phyloP scores from a whole-genome alignment of 1,140 invertebrate genomes.

The Drosophila novamexicana region DNA sequence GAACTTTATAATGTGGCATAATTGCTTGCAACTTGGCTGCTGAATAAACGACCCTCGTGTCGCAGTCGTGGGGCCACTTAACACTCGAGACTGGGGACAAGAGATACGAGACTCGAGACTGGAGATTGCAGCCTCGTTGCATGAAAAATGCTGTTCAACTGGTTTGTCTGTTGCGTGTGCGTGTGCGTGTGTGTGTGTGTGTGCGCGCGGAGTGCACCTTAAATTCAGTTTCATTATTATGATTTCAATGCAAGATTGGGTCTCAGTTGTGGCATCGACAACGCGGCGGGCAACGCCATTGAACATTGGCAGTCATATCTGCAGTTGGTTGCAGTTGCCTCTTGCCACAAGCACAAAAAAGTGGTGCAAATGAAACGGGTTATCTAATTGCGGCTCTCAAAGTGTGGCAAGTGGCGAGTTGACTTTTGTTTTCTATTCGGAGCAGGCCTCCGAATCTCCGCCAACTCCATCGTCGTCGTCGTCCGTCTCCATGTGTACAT shows the following conservation, averaged over 20 bases:
- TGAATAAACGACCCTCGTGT: conserved; percentile 37
- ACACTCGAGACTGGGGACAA: conserved; percentile 23
- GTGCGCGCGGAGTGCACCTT: conserved; percentile 72
- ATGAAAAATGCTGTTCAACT: conserved; percentile 78
- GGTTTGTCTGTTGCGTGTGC: conserved; percentile 53
- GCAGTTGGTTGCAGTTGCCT: conserved; percentile 31
- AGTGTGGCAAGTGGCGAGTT: conserved; percentile 79
- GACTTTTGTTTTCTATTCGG: conserved; percentile 80
- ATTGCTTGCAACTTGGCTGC: conserved; percentile 26
- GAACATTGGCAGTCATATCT: conserved; percentile 80
- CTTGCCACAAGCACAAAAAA: conserved; percentile 43
- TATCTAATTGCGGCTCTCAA: conserved; percentile 78
- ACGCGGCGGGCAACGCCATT: conserved; percentile 66
- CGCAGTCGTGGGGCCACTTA: conserved; percentile 40
- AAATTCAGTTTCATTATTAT: conserved; percentile 81
- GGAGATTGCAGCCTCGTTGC: conserved; percentile 31
- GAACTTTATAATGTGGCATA: background rate
- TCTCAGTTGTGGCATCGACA: conserved; percentile 60
- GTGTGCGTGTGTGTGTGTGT: conserved; percentile 20
- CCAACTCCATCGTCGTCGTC: conserved; percentile 20
- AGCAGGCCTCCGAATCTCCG: conserved; percentile 35
- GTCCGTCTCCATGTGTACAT: conserved; percentile 26
- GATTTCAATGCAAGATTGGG: conserved; percentile 72
- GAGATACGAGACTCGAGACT: conserved; percentile 15
- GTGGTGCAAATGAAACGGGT: conserved; percentile 81